Evolutionary conservation across 1,140 invertebrate species (phyloP).

Genomic region (Philotrypesis tridentata): DNA sequence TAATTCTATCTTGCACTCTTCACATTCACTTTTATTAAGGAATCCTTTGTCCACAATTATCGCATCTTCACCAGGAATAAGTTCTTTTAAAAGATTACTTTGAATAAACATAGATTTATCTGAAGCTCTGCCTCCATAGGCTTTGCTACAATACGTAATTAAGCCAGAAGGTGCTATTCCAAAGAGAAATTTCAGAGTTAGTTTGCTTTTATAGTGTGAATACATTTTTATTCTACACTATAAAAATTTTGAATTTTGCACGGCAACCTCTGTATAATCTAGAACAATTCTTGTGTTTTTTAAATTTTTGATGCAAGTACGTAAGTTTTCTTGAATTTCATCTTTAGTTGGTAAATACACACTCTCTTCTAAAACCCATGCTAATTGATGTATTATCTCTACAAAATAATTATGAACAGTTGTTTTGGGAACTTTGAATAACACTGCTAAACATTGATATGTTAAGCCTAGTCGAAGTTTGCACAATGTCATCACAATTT

Average conservation of each 20-base stretch:
- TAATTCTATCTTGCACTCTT: slow-evolving; percentile 52
- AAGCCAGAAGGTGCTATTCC: too few relatives aligned
- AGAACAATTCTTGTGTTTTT: too few relatives aligned
- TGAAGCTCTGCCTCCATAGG: too few relatives aligned
- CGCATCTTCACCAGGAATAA: slow-evolving; percentile 22
- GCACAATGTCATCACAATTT: too few relatives aligned
- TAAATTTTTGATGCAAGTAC: slow-evolving; percentile 49
- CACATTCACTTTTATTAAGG: slow-evolving; percentile 50
- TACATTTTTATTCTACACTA: too few relatives aligned
- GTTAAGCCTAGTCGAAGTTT: background rate
- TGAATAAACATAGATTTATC: too few relatives aligned
- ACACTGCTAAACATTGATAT: background rate
- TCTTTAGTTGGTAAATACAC: slow-evolving; percentile 47
- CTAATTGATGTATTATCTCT: slow-evolving; percentile 38
- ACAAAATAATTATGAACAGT: slow-evolving; percentile 33
- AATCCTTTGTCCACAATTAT: slow-evolving; percentile 53
- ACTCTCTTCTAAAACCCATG: too few relatives aligned
- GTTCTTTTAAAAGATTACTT: slow-evolving; percentile 31
- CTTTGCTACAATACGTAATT: too few relatives aligned
- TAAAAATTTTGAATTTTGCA: slow-evolving; percentile 52
- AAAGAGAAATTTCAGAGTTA: too few relatives aligned
- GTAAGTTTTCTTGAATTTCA: slow-evolving; percentile 49
- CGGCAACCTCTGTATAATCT: slow-evolving; percentile 57
- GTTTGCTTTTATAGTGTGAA: too few relatives aligned
- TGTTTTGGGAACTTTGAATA: background rate